phyloP scores from a whole-genome alignment of 2,888 invertebrate genomes.

The Schrankia costaestrigalis region DNA sequence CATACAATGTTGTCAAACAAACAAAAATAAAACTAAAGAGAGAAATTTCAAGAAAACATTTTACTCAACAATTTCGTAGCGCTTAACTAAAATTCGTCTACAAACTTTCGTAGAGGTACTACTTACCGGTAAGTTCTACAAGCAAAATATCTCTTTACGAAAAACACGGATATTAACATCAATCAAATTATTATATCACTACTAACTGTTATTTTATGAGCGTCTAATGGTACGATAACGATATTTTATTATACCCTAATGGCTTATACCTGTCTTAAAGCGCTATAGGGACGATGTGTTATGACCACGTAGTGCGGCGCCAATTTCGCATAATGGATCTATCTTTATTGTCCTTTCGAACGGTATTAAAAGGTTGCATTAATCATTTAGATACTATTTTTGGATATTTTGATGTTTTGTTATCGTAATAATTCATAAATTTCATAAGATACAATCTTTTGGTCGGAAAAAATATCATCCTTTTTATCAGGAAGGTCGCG shows the following conservation, averaged over 20 bases:
- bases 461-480: too few species aligned
- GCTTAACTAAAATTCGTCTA: constrained; percentile 4
- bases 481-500: too few species aligned
- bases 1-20: too few species aligned
- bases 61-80: background rate
- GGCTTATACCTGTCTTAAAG: constrained; percentile 77
- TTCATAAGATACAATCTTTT: too few species aligned
- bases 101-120: constrained; percentile 21
- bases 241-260: constrained; percentile 78
- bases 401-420: constrained; percentile 5
- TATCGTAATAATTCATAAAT: too few species aligned
- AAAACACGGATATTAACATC: constrained; percentile 75
- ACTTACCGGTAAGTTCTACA: constrained; percentile 26
- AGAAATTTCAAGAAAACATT: constrained; percentile 1
- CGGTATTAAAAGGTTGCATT: constrained; percentile 48
- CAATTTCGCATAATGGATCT: constrained; percentile 75
- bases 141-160: constrained; percentile 39
- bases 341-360: constrained; percentile 62
- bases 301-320: constrained; percentile 63
- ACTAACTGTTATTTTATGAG: constrained; percentile 80
- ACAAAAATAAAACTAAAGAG: too few species aligned
- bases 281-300: constrained; percentile 64
- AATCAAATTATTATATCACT: constrained; percentile 72
- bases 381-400: constrained; percentile 25
- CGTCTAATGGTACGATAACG: constrained; percentile 77